These are phyloP conservation scores for Busseola fusca DNA, from an alignment of 2,888 invertebrate genomes.

Conservation along the genomic window DNA sequence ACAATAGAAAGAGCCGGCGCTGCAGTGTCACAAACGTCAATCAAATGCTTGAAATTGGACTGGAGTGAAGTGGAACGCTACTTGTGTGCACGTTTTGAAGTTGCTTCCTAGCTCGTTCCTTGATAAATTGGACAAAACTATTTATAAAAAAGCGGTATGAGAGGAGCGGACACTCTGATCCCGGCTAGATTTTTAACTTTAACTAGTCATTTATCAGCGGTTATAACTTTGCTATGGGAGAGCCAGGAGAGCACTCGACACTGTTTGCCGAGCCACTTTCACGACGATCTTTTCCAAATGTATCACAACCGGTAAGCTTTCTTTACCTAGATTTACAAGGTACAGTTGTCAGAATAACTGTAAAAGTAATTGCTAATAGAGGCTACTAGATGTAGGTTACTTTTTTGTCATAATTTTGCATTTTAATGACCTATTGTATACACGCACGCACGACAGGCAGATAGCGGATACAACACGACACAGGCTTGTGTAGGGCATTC, in stretches of 20 bases:
- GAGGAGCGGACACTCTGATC: slow-evolving; percentile 86
- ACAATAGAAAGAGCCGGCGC: slow-evolving; percentile 5
- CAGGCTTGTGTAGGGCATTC: slow-evolving; percentile 27
- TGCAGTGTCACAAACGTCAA: slow-evolving; percentile 2
- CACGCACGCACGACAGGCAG: slow-evolving; percentile 18
- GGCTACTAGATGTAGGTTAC: background rate
- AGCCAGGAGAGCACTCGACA: slow-evolving; percentile 86
- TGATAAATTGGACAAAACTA: slow-evolving; percentile 18
- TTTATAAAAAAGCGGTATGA: slow-evolving; percentile 75
- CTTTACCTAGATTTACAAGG: background rate
- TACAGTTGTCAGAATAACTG: background rate
- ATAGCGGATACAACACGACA: background rate
- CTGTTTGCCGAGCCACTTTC: slow-evolving; percentile 87
- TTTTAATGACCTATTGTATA: background rate
- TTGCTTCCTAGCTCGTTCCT: slow-evolving; percentile 11
- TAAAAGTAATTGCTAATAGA: slow-evolving; percentile 1
- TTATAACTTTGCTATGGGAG: slow-evolving; percentile 91
- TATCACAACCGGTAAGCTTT: slow-evolving; percentile 88
- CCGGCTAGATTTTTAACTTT: slow-evolving; percentile 92
- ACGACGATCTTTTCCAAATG: slow-evolving; percentile 86
- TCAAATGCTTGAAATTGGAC: background rate
- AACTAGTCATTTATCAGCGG: slow-evolving; percentile 91
- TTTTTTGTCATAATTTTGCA: slow-evolving; percentile 46
- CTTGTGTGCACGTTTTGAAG: slow-evolving; percentile 49
- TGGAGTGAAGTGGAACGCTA: slow-evolving; percentile 4